These are phyloP conservation scores for Arrhopalites spinosus DNA, from an alignment of 2,888 invertebrate species.

Conservation along the genomic window DNA sequence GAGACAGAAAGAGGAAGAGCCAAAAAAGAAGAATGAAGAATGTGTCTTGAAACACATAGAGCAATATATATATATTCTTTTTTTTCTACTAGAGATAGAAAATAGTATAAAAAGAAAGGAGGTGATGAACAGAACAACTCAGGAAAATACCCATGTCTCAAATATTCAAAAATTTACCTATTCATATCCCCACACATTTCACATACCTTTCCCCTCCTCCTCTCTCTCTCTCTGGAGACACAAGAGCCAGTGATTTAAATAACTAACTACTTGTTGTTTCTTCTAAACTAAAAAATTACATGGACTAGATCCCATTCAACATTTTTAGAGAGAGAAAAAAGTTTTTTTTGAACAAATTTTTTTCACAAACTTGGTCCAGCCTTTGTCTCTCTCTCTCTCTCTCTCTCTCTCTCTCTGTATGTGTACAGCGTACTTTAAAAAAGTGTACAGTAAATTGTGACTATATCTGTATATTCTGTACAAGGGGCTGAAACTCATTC, in stretches of 20 bases:
- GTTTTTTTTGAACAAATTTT: too few species aligned
- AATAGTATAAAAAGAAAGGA: not conserved
- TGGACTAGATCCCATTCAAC: too few species aligned
- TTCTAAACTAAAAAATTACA: not conserved
- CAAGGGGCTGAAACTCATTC: too few species aligned
- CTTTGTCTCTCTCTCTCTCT: too few species aligned
- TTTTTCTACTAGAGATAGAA: too few species aligned
- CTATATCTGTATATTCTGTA: too few species aligned
- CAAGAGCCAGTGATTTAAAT: constrained; percentile 16
- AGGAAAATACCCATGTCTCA: constrained; percentile 3
- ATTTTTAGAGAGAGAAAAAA: too few species aligned
- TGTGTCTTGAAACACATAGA: not conserved
- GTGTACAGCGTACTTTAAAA: too few species aligned
- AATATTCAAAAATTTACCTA: constrained; percentile 14
- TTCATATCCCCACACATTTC: not conserved
- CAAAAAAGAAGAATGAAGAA: not conserved
- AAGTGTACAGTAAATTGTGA: too few species aligned
- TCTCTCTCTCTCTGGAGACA: not conserved
- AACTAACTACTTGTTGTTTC: constrained; percentile 12
- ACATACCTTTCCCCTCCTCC: not conserved
- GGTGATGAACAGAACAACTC: not conserved
- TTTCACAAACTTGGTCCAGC: too few species aligned
- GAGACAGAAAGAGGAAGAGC: not conserved
- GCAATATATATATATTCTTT: too few species aligned
- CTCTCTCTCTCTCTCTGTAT: too few species aligned